These are phyloP conservation scores for Protosalanx chinensis DNA, from an alignment of 2,797 vertebrate genomes.

Conservation along the genomic window DNA sequence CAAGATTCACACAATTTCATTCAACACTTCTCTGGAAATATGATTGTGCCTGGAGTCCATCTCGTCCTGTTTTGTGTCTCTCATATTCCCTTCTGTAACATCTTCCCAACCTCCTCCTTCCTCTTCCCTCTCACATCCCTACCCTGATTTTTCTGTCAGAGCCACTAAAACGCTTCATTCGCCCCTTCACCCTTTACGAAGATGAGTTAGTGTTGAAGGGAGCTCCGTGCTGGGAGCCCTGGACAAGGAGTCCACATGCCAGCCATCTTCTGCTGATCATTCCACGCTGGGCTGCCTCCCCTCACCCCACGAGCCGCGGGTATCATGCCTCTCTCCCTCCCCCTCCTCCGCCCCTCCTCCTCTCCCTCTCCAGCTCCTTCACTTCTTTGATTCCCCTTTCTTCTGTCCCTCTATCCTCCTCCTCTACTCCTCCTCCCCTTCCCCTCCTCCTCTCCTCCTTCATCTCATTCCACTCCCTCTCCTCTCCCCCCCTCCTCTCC, in stretches of 20 bases:
- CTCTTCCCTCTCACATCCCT: not conserved
- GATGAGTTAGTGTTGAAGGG: not conserved
- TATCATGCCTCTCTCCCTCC: not conserved
- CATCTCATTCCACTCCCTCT: not conserved
- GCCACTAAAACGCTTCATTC: not conserved
- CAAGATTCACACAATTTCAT: not conserved
- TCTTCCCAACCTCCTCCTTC: no score
- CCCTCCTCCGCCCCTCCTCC: no score
- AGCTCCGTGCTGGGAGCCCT: no score
- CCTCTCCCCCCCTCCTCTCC: no score
- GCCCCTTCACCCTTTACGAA: not conserved
- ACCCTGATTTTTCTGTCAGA: not conserved
- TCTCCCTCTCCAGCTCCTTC: conserved; percentile 9
- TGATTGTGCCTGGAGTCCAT: not conserved
- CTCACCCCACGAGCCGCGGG: not conserved
- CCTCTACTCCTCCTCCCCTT: not conserved
- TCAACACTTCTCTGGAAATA: not conserved
- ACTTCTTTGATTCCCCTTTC: conserved; percentile 11
- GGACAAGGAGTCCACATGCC: not conserved
- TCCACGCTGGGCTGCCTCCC: not conserved
- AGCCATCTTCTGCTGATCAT: not conserved
- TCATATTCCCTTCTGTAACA: not conserved
- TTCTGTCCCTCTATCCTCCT: not conserved
- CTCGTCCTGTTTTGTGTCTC: not conserved
- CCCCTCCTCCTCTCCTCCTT: conserved; percentile 5